Percentiles rank a stretch among this genome's conserved stretches.
These are phyloP conservation scores for Agonopterix heracliana DNA, from an alignment of 2,888 invertebrate species.

Conservation along the genomic window DNA sequence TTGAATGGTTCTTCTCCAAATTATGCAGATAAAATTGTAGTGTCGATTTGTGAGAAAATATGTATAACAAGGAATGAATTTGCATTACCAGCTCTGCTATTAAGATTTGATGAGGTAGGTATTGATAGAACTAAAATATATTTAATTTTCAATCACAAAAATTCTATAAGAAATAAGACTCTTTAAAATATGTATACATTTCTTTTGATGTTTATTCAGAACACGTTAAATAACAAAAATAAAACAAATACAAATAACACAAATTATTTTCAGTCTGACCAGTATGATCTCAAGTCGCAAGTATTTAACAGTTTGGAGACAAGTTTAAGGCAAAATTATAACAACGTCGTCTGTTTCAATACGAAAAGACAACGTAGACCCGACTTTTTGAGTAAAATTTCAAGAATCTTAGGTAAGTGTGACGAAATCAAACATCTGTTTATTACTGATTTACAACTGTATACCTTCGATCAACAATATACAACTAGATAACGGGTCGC, in stretches of 20 bases:
- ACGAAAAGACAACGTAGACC: slow-evolving; percentile 14
- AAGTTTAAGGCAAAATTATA: slow-evolving; percentile 36
- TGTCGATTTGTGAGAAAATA: slow-evolving; percentile 30
- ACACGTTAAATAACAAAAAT: too few species aligned
- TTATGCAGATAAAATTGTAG: slow-evolving; percentile 26
- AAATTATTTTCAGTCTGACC: too few species aligned
- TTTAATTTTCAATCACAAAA: too few species aligned
- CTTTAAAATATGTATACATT: too few species aligned
- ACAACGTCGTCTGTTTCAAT: slow-evolving; percentile 29
- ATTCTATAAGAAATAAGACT: too few species aligned
- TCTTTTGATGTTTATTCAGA: too few species aligned
- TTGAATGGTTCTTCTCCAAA: slow-evolving; percentile 22
- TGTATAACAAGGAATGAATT: slow-evolving; percentile 33
- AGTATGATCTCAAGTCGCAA: too few species aligned
- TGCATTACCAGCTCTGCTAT: slow-evolving; percentile 30
- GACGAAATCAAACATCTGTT: background rate
- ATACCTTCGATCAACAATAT: too few species aligned
- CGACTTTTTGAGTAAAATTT: slow-evolving; percentile 18
- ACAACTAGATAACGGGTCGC: too few species aligned
- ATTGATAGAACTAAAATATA: too few species aligned
- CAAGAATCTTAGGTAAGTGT: slow-evolving; percentile 22
- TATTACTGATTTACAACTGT: too few species aligned
- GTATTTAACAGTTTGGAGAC: slow-evolving; percentile 36
- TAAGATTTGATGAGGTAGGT: slow-evolving; percentile 26
- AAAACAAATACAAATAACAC: too few species aligned